phyloP scores from a whole-genome alignment of 2,888 invertebrate species.

The Allolobophora icterica region DNA sequence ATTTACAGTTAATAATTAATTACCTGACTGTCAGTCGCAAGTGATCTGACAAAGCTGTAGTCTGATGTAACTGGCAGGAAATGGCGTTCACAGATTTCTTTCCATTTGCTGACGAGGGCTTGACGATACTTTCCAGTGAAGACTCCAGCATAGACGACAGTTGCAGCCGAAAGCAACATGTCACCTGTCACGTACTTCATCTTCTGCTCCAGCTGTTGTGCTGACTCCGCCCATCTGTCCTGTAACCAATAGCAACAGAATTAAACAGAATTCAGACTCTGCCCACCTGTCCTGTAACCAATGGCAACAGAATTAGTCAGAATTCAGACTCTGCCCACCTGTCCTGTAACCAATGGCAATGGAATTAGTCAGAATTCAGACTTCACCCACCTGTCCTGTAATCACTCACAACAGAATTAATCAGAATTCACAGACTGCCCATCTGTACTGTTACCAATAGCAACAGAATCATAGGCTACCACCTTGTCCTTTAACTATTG shows the following conservation, averaged over 20 bases:
- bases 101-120: conserved; percentile 37
- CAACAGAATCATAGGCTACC: too few relatives aligned
- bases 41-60: conserved; percentile 58
- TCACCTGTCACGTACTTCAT: conserved; percentile 62
- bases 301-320: neutral
- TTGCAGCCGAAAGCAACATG: conserved; percentile 60
- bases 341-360: neutral
- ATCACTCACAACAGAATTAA: neutral
- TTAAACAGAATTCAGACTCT: neutral
- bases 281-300: neutral
- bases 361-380: neutral
- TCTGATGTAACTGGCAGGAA: conserved; percentile 57
- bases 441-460: neutral
- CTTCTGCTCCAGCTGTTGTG: conserved; percentile 58
- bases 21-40: conserved; percentile 60
- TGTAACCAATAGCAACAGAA: conserved; percentile 40
- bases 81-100: conserved; percentile 41
- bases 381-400: neutral
- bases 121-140: conserved; percentile 57
- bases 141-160: conserved; percentile 63
- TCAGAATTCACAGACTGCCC: neutral
- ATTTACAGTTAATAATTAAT: neutral
- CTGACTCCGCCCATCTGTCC: conserved; percentile 63
- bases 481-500: too few relatives aligned
- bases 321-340: neutral